These are phyloP conservation scores for Drosophila fungiperda DNA, from an alignment of 2,888 invertebrate species.

Conservation along the genomic window DNA sequence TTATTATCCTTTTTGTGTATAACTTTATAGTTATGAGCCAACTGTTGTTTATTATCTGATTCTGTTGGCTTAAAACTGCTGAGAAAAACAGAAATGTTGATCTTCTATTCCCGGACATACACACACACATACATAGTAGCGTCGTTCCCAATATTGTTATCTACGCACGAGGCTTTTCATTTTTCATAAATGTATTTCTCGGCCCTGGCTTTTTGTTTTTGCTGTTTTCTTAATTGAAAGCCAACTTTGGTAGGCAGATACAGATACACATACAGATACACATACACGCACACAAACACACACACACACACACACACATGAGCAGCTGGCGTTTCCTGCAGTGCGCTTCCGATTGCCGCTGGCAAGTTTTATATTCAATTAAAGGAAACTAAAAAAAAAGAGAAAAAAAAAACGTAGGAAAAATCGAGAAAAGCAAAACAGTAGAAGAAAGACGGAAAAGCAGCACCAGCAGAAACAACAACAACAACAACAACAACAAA, in stretches of 20 bases:
- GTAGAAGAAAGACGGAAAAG: conserved; percentile 37
- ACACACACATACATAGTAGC: background rate
- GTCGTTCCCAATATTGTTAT: conserved; percentile 33
- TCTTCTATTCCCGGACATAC: conserved; percentile 12
- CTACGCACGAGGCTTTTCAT: conserved; percentile 37
- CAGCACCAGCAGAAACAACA: conserved; percentile 25
- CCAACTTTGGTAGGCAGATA: conserved; percentile 58
- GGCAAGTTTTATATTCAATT: conserved; percentile 79
- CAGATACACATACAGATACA: conserved; percentile 23
- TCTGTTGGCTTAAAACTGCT: too few species aligned
- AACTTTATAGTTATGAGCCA: background rate
- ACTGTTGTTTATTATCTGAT: too few species aligned
- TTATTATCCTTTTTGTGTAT: background rate
- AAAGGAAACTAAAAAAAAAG: conserved; percentile 53
- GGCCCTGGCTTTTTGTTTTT: conserved; percentile 43
- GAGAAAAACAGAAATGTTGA: background rate
- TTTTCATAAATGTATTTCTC: conserved; percentile 59
- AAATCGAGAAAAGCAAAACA: conserved; percentile 31
- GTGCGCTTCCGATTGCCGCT: conserved; percentile 76
- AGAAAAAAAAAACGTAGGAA: conserved; percentile 18
- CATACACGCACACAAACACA: conserved; percentile 23
- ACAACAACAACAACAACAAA: conserved; percentile 20
- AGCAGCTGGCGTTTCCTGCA: conserved; percentile 74
- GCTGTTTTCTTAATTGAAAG: conserved; percentile 75
- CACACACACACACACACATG: conserved; percentile 46